Base-by-base conservation (phyloP, 2,888 invertebrate genomes). In the Pantelozetes paolii region DNA sequence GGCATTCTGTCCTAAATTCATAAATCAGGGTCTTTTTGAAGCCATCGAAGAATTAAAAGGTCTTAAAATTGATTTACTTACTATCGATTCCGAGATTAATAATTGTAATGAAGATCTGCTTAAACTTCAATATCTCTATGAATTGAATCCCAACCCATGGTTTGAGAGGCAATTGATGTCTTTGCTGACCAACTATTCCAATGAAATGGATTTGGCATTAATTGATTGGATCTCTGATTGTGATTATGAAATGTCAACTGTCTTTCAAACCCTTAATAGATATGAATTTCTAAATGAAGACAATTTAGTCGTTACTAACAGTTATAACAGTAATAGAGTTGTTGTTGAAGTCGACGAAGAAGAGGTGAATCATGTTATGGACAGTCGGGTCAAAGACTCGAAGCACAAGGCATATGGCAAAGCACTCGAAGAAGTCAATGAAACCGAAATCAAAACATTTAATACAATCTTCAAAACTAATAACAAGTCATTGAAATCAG, bases 151-250 rank as follows among this genome's bases (percentile, higher is more conserved):
- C 3, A 48, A 11, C n/a, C 15, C 3, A 3, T 48, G 48, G 48
- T n/a, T 48, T 48, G n/a, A 48, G 8, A 6, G n/a, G 3, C 48
- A 48, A 18, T 11, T 48, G 18, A 5, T 5, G 18, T 48, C 48
- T 48, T 18, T 48, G 15, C 8, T n/a, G 8, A n/a, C 6, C 6
- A 48, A 48, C 48, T 48, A 48, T 48, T 48, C 18, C 3, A 48
- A n/a, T 48, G 48, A 48, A 48, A 11, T n/a, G 8, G 15, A 57
- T 57, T 20, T 57, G 57, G 57, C 57, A 8, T 57, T 57, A 57
- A 26, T 57, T 26, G 15, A 26, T 23, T 57, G 57, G 57, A 11
- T 57, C 6, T 8, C 26, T 23, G 9, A 57, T 6, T 9, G 48
- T 15, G 48, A 48, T 48, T n/a, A 15, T 15, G 18, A n/a, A 11